phyloP scores from a whole-genome alignment of 2,888 invertebrate species.

The Monoplex corrugatus region DNA sequence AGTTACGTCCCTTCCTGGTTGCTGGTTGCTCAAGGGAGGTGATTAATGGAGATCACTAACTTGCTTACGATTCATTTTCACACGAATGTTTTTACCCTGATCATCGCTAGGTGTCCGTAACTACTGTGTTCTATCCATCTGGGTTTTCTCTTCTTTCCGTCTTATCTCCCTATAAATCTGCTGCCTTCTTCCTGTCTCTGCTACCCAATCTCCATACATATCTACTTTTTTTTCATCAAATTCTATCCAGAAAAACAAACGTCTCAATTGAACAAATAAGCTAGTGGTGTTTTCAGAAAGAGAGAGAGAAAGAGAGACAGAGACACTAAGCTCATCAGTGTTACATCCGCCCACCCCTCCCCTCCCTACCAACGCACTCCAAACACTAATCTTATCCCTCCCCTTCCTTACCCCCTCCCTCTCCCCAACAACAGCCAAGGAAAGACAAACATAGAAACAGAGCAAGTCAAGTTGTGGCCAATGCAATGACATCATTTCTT shows the following conservation, averaged over 20 bases:
- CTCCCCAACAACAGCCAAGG: background rate
- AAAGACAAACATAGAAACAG: background rate
- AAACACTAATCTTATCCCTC: background rate
- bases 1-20: slow-evolving; percentile 34
- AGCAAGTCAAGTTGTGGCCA: background rate
- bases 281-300: no score
- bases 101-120: background rate
- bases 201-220: no score
- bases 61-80: slow-evolving; percentile 37
- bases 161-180: background rate
- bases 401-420: background rate
- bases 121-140: background rate
- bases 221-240: no score
- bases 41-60: slow-evolving; percentile 25
- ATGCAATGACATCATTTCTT: background rate
- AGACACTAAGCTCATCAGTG: no score
- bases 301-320: background rate
- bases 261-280: no score
- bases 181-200: no score
- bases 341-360: no score
- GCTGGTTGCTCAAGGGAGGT: slow-evolving; percentile 26
- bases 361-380: no score
- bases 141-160: background rate
- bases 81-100: background rate
- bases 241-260: no score